Evolutionary conservation across 30 jellyfish, hydroid and myxozoan species (phyloP), one percentile per base, ranked within the genome.

Genomic region (Turritopsis dohrnii): DNA sequence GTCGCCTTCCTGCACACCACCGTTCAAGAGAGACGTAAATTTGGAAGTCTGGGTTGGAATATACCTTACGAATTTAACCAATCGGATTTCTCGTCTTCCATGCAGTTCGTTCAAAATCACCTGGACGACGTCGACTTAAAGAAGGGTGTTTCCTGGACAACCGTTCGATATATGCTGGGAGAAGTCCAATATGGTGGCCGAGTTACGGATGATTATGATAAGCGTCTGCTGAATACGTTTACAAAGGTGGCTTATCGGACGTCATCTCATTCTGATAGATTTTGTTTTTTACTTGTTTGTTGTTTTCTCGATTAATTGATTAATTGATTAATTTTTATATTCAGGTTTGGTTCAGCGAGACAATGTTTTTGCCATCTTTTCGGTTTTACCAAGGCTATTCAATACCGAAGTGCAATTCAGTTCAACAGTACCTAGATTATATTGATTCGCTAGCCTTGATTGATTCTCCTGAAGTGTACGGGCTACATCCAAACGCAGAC

Each of bases 31-130:
- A 76, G 97, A 79, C 92, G 97, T 28, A 90, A 90, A 79, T 90
- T 90, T 52, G 97, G 97, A 8, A 92, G 94, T n/a, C 95, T 90
- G 18, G 97, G 97, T 16, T 90, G 97, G 97, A 90, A 90, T 79
- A 90, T 90, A 25, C 97, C 97, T 71, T 90, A 90, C 75, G 97
- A 90, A 80, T 90, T 90, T 86, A 90, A 90, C 82, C 76, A 88
- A 74, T 90, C 97, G 65, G 97, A 90, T 83, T 86, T 90, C 87
- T 74, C 97, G 13, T 81, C 97, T 27, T 82, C 94, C 79, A 88
- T 90, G 28, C 97, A 90, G 25, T 90, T 90, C 73, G 87, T 90
- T 71, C 97, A 90, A 74, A 90, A 90, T 79, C 97, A 90, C 83
- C 86, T 90, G 18, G 97, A 90, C 66, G 97, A 90, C 53, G 80